Base-by-base conservation (phyloP, 2,888 invertebrate species). In the Camponotus fellah region DNA sequence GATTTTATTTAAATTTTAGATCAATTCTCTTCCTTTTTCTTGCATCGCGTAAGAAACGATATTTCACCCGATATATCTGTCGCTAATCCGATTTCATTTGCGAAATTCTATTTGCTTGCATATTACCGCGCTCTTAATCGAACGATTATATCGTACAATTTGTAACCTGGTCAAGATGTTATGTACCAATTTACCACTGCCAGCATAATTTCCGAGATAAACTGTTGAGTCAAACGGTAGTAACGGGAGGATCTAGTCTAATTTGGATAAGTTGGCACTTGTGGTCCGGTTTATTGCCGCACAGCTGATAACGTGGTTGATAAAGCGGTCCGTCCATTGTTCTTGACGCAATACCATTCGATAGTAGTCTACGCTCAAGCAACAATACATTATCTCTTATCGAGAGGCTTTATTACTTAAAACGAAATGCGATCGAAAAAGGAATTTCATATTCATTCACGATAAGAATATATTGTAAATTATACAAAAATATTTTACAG, bases 241-340 rank as follows among this genome's bases (percentile, higher is more conserved):
- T 58, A 68, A 21, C 17, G 76, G 26, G 34, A 84, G 86, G 79
- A 83, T 76, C 83, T 81, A 85, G 86, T 72, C 91, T 89, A 92
- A 92, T 92, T 91, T 85, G 85, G 89, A 85, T 88, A 89, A 90
- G 89, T 91, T 88, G 92, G 75, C 88, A 90, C 92, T 92, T 92
- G 92, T 91, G 92, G 86, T 90, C 92, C 87, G 91, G 85, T 92
- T 89, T 76, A 49, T 80, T 43, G 53, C 62, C 49, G 37, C 46
- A 32, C 65, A 32, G 84, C 53, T 14, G 34, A 17, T 21, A 65
- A 68, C 21, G 21, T 56, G 49, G 65, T 56, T 64, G 60, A 66
- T 56, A 83, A 85, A 84, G 81, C 75, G 82, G 62, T 14, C 58
- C 68, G 34, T 34, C 40, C 65, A 76, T 83, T 77, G 76, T 83